A percentile compares a stretch with the other conserved stretches of the same genome.
phyloP scores from a whole-genome alignment of 2,797 vertebrate species.

The Ctenopoma multispine region DNA sequence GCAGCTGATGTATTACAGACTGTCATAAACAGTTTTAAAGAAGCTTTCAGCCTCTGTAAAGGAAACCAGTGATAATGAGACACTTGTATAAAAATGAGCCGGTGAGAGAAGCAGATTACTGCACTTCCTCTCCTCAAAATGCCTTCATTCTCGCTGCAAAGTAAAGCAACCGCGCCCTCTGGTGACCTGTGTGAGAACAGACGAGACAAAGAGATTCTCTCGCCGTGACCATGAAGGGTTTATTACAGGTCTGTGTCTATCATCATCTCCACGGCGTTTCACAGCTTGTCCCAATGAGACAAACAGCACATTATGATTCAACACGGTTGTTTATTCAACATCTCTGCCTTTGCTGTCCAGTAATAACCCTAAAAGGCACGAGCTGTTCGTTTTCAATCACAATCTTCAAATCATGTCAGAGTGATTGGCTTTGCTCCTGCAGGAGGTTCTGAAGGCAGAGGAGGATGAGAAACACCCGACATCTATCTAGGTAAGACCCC shows the following conservation, averaged over 20 bases:
- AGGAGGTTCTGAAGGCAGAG: conserved; percentile 64
- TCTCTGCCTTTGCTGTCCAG: neutral
- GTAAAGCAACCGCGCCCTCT: conserved; percentile 69
- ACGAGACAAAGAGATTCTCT: conserved; percentile 53
- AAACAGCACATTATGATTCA: neutral
- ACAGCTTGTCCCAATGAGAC: conserved; percentile 7
- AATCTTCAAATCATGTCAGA: conserved; percentile 36
- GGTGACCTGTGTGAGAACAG: conserved; percentile 49
- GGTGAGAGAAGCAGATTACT: conserved; percentile 2
- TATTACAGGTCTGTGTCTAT: conserved; percentile 42
- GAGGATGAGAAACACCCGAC: conserved; percentile 24
- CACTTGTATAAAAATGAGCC: conserved; percentile 13
- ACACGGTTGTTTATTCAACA: conserved; percentile 4
- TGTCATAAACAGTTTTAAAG: conserved; percentile 39
- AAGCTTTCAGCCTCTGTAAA: conserved; percentile 4
- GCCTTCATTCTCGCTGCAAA: conserved; percentile 8
- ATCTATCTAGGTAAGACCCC: neutral
- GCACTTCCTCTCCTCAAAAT: conserved; percentile 19
- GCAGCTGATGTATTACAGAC: conserved; percentile 39
- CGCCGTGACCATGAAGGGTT: conserved; percentile 33
- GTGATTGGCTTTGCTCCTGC: conserved; percentile 59
- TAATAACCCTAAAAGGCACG: neutral
- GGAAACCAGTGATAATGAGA: conserved; percentile 6
- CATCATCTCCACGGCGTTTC: conserved; percentile 45
- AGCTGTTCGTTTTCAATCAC: conserved; percentile 1